These are phyloP conservation scores for Mantis religiosa DNA, from an alignment of 2,888 invertebrate genomes.

Conservation along the genomic window DNA sequence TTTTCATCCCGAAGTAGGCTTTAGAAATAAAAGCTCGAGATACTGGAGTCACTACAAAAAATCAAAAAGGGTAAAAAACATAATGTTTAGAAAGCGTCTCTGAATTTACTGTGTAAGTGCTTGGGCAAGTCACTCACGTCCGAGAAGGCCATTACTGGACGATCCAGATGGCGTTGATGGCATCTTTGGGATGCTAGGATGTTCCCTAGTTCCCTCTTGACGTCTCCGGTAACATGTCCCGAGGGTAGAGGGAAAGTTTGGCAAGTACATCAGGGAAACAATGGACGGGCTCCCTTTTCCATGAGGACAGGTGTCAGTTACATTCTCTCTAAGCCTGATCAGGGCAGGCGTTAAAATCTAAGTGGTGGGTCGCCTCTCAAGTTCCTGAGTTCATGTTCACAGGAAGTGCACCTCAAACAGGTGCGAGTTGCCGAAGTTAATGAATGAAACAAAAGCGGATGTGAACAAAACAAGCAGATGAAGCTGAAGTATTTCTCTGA, in stretches of 20 bases:
- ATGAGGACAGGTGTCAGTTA: not conserved
- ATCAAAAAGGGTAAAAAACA: too few relatives aligned
- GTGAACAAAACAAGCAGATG: too few relatives aligned
- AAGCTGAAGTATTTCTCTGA: too few relatives aligned
- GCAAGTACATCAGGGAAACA: not conserved
- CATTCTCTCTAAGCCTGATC: not conserved
- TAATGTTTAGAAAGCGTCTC: too few relatives aligned
- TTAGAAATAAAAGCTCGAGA: too few relatives aligned
- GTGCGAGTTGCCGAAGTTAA: too few relatives aligned
- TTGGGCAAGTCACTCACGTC: not conserved
- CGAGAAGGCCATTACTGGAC: not conserved
- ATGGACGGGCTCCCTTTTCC: not conserved
- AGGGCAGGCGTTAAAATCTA: not conserved
- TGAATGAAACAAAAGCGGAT: too few relatives aligned
- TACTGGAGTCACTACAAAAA: too few relatives aligned
- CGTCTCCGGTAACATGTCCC: not conserved
- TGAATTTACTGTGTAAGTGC: not conserved
- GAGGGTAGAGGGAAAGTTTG: not conserved
- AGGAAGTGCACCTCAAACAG: not conserved
- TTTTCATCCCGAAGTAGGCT: too few relatives aligned
- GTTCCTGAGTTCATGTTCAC: not conserved
- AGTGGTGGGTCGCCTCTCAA: not conserved
- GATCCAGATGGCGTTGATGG: not conserved
- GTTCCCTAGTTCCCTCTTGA: not conserved
- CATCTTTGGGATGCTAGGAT: not conserved